These are phyloP conservation scores for Herpetotheres cachinnans DNA, from an alignment of 2,113 vertebrate genomes.

Conservation along the genomic window DNA sequence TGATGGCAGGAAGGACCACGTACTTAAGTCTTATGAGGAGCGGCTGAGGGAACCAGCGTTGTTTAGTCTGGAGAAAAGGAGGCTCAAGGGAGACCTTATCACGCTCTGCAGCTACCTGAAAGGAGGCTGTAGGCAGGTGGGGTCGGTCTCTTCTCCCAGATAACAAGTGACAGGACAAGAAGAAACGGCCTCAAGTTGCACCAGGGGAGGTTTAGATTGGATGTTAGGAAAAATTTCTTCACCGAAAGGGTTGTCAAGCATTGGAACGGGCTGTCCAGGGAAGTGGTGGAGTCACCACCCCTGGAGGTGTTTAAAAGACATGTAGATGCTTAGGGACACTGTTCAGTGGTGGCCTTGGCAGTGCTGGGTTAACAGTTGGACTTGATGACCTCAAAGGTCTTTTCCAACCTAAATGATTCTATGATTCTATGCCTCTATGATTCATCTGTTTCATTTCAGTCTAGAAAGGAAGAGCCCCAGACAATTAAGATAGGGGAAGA, in stretches of 20 bases:
- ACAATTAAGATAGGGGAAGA: background rate
- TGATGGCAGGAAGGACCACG: constrained; percentile 56
- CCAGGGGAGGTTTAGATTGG: background rate
- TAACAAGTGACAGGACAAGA: background rate
- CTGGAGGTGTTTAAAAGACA: background rate
- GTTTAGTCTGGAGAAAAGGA: background rate
- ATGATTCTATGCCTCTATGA: background rate
- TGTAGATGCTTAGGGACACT: background rate
- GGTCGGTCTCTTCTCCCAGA: background rate
- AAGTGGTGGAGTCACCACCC: background rate
- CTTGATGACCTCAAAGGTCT: background rate
- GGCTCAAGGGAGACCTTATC: background rate
- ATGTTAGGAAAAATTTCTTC: background rate
- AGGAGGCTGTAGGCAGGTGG: background rate
- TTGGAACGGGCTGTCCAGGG: background rate
- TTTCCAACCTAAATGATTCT: background rate
- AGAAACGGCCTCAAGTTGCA: background rate
- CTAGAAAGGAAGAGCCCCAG: background rate
- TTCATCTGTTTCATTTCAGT: background rate
- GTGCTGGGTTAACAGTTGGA: background rate
- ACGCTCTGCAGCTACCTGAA: background rate
- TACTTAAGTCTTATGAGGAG: background rate
- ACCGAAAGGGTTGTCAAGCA: background rate
- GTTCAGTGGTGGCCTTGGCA: background rate
- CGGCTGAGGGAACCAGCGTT: background rate